phyloP scores from a whole-genome alignment of 2,797 vertebrate species.

The Coregonus suidteri region DNA sequence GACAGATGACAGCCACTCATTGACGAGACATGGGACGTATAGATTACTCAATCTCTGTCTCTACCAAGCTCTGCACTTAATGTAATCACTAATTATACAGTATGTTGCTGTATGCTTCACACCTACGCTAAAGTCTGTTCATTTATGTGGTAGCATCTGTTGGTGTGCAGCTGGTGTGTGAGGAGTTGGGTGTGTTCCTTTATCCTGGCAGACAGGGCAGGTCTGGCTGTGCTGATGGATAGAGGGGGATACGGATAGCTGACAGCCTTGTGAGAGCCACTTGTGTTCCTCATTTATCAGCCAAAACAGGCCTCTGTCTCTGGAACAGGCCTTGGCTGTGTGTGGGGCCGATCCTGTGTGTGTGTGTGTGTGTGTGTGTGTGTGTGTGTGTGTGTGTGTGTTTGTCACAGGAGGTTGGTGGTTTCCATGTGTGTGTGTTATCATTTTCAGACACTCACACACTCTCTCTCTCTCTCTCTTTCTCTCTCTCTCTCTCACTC shows the following conservation, averaged over 20 bases:
- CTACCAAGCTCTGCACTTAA: not conserved
- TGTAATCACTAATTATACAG: not conserved
- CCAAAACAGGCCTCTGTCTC: slow-evolving; percentile 18
- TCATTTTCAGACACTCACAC: no score
- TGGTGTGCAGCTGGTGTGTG: not conserved
- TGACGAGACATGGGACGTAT: not conserved
- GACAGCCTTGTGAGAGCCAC: slow-evolving; percentile 25
- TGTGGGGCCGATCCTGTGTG: no score
- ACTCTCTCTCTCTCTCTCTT: no score
- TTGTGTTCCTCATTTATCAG: slow-evolving; percentile 44
- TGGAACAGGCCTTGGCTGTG: not conserved
- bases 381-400: no score
- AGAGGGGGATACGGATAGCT: slow-evolving; percentile 12
- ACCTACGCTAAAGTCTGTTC: not conserved
- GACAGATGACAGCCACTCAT: not conserved
- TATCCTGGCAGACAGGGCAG: slow-evolving; percentile 5
- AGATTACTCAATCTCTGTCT: no score
- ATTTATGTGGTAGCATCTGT: not conserved
- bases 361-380: no score
- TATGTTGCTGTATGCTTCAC: not conserved
- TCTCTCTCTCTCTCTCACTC: no score
- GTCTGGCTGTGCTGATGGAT: slow-evolving; percentile 23
- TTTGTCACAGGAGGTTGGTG: no score
- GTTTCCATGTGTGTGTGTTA: no score
- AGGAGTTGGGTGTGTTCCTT: not conserved